These are phyloP conservation scores for Alces alces DNA, from an alignment of 2,113 vertebrate genomes.

Conservation along the genomic window DNA sequence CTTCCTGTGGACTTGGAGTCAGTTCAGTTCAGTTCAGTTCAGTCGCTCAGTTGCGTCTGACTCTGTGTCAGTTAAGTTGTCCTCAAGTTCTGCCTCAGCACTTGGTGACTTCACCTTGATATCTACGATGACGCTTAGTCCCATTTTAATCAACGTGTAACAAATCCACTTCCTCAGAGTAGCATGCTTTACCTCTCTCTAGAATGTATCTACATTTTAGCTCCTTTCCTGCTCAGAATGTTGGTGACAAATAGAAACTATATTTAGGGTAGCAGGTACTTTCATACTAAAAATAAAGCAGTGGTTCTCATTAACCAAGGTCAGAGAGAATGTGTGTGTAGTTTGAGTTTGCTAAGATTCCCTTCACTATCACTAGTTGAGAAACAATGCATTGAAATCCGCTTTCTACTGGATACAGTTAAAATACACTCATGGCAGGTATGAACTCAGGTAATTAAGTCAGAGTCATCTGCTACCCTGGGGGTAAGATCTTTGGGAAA, in stretches of 20 bases:
- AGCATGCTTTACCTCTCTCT: not conserved
- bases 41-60: too few relatives aligned
- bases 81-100: not conserved
- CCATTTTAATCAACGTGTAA: not conserved
- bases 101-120: not conserved
- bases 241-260: not conserved
- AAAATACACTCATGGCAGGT: not conserved
- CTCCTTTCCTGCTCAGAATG: constrained; percentile 12
- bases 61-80: not conserved
- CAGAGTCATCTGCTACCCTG: not conserved
- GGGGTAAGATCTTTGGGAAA: not conserved
- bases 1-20: not conserved
- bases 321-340: not conserved
- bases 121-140: not conserved
- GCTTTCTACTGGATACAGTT: not conserved
- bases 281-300: constrained; percentile 43
- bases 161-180: not conserved
- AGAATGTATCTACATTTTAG: not conserved
- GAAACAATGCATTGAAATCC: not conserved
- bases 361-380: not conserved
- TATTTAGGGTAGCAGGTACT: constrained; percentile 32
- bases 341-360: not conserved
- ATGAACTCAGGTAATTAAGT: constrained; percentile 5
- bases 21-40: not conserved
- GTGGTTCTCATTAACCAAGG: constrained; percentile 32